These are phyloP conservation scores for Pecten maximus DNA, from an alignment of 2,888 invertebrate genomes.

Conservation along the genomic window DNA sequence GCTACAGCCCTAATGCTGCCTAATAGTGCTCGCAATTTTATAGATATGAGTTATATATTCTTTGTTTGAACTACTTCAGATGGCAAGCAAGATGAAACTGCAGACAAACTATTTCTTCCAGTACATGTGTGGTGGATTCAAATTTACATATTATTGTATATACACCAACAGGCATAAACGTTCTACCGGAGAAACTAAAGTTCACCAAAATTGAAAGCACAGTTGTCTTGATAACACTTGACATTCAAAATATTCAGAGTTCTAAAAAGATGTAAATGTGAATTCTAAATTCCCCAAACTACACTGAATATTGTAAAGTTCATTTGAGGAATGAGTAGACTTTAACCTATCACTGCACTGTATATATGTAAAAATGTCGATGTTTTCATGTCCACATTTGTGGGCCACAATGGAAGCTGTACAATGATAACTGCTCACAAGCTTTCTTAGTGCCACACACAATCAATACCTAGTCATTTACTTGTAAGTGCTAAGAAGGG, in stretches of 20 bases:
- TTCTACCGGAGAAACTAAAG: too few species aligned
- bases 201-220: neutral
- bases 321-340: too few species aligned
- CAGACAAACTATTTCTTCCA: neutral
- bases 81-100: neutral
- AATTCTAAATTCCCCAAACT: neutral
- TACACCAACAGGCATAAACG: neutral
- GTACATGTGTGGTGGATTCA: neutral
- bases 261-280: neutral
- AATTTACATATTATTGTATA: neutral
- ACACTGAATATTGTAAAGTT: neutral
- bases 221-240: neutral
- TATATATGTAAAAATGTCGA: neutral
- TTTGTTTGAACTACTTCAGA: neutral
- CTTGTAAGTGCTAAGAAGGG: conserved; percentile 33
- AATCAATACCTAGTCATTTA: conserved; percentile 26
- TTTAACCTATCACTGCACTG: too few species aligned
- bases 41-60: neutral
- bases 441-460: neutral
- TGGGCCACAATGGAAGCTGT: neutral
- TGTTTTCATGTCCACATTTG: neutral
- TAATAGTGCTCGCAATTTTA: neutral
- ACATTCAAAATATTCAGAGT: neutral
- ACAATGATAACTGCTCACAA: neutral
- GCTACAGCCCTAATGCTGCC: neutral